Evolutionary conservation across 2,113 vertebrate species (phyloP).

Genomic region (Colius striatus): DNA sequence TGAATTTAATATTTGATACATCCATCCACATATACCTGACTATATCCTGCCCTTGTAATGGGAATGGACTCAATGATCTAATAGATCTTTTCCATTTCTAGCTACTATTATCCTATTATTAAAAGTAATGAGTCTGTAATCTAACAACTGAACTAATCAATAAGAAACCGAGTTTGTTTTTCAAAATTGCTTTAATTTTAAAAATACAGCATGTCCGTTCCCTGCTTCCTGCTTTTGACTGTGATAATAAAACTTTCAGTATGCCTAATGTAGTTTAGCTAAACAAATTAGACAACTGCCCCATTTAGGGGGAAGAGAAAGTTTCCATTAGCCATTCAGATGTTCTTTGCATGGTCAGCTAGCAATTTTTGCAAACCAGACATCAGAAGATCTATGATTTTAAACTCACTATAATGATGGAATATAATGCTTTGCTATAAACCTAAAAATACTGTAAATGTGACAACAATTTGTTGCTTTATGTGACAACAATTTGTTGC

Average conservation of each 20-base stretch:
- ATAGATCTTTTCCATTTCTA: slow-evolving; percentile 67
- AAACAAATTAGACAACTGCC: slow-evolving; percentile 79
- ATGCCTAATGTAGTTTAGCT: slow-evolving; percentile 81
- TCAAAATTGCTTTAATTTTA: slow-evolving; percentile 76
- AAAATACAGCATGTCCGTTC: slow-evolving; percentile 72
- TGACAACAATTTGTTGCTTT: background rate
- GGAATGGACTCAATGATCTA: slow-evolving; percentile 52
- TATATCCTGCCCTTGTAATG: slow-evolving; percentile 54
- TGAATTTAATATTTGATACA: slow-evolving; percentile 70
- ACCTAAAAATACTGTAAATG: background rate
- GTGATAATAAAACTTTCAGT: slow-evolving; percentile 79
- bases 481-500: background rate
- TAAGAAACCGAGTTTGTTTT: slow-evolving; percentile 75
- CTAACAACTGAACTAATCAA: slow-evolving; percentile 79
- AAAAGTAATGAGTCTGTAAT: slow-evolving; percentile 76
- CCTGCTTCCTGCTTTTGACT: slow-evolving; percentile 77
- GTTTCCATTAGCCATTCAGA: slow-evolving; percentile 75
- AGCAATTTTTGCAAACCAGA: slow-evolving; percentile 42
- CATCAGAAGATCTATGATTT: background rate
- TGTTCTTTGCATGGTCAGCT: slow-evolving; percentile 59
- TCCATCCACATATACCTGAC: slow-evolving; percentile 39
- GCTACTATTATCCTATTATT: slow-evolving; percentile 67
- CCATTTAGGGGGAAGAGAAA: slow-evolving; percentile 71
- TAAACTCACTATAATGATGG: background rate
- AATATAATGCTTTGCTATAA: background rate